Conservation (phyloP, 1,140 invertebrate species). For the Drosophila varians region DNA sequence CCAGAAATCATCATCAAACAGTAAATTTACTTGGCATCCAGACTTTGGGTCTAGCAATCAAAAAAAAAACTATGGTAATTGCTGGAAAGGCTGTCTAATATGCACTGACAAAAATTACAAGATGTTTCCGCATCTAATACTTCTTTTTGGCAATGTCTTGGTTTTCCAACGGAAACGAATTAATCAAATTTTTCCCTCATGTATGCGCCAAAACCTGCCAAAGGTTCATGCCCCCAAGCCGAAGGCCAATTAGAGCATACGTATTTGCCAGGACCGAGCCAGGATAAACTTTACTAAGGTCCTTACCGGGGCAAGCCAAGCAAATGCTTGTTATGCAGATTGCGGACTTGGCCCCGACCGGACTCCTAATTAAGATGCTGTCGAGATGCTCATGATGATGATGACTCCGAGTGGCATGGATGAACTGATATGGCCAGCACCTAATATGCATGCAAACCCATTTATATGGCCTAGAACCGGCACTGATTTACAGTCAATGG, state of each 20-base stretch:
- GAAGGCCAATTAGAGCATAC: conserved; percentile 47
- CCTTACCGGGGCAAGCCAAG: conserved; percentile 21
- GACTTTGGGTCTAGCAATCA: not conserved
- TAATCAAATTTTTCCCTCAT: not conserved
- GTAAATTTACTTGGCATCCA: conserved; percentile 12
- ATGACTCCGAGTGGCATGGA: conserved; percentile 17
- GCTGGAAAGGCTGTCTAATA: not conserved
- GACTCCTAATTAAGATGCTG: conserved; percentile 77
- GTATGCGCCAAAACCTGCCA: conserved; percentile 11
- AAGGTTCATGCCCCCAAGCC: conserved; percentile 24
- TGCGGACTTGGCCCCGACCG: conserved; percentile 54
- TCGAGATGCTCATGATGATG: conserved; percentile 53
- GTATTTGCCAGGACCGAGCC: conserved; percentile 37
- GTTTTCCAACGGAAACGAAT: no score
- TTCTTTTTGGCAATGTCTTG: no score
- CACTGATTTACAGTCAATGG: conserved; percentile 32
- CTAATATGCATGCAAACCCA: conserved; percentile 44
- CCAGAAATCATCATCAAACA: conserved; percentile 38
- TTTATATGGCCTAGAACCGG: conserved; percentile 21
- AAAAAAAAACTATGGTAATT: conserved; percentile 26
- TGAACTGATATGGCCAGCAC: conserved; percentile 29
- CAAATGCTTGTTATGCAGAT: conserved; percentile 57
- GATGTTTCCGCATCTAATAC: no score
- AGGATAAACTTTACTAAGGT: conserved; percentile 25
- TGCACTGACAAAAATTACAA: not conserved